A percentile compares a stretch with the other conserved stretches of the same genome.
These are phyloP conservation scores for Mythimna albipuncta DNA, from an alignment of 2,888 invertebrate species.

Conservation along the genomic window DNA sequence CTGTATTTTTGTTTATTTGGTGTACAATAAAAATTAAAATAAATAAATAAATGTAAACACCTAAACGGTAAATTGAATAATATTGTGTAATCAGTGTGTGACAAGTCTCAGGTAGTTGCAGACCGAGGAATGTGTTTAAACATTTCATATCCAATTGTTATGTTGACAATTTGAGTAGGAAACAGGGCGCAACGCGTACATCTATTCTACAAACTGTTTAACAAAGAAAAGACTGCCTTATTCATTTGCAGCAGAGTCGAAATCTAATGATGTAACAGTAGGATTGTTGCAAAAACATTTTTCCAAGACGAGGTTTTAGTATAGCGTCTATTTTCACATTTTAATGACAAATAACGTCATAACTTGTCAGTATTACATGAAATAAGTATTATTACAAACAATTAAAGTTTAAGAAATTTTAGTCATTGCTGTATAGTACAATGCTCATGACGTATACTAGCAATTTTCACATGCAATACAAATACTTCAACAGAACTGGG, in stretches of 20 bases:
- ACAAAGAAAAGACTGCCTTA: slow-evolving; percentile 61
- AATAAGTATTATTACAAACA: slow-evolving; percentile 61
- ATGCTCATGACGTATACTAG: slow-evolving; percentile 40
- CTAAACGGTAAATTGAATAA: slow-evolving; percentile 32
- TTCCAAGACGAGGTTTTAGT: slow-evolving; percentile 64
- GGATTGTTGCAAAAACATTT: slow-evolving; percentile 68
- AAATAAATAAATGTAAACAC: slow-evolving; percentile 7
- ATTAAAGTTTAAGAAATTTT: slow-evolving; percentile 58
- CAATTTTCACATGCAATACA: slow-evolving; percentile 50
- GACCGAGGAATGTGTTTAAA: slow-evolving; percentile 68
- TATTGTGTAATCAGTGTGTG: slow-evolving; percentile 52
- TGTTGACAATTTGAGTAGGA: slow-evolving; percentile 82
- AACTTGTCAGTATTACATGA: slow-evolving; percentile 66
- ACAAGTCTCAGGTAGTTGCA: slow-evolving; percentile 60
- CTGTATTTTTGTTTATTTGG: too few relatives aligned
- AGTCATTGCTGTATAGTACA: slow-evolving; percentile 49
- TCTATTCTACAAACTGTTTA: slow-evolving; percentile 56
- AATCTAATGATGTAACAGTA: slow-evolving; percentile 48
- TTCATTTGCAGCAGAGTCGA: slow-evolving; percentile 24
- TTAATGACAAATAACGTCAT: slow-evolving; percentile 71
- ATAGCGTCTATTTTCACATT: slow-evolving; percentile 63
- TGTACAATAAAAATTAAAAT: too few relatives aligned
- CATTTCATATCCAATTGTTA: slow-evolving; percentile 76
- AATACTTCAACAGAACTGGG: slow-evolving; percentile 20
- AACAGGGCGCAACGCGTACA: slow-evolving; percentile 82